A percentile compares a stretch with the other conserved stretches of the same genome.
Conservation (phyloP, 2,797 vertebrate genomes). For the Pteropus rufus region DNA sequence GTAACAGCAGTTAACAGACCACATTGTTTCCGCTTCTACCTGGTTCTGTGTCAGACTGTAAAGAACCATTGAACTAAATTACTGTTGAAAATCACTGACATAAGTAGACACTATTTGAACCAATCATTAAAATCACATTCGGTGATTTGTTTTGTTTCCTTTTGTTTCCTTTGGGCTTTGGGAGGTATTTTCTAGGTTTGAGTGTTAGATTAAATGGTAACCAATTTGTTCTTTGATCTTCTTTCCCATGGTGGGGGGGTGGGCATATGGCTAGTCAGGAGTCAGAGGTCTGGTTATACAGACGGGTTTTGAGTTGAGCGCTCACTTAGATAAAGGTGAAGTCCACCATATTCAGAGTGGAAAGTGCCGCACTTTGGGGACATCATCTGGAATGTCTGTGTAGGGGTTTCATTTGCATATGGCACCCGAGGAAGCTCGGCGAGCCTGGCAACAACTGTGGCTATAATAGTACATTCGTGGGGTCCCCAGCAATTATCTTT, state of each 20-base stretch:
- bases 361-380: background rate
- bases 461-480: background rate
- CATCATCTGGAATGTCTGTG: rapidly evolving
- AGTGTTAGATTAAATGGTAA: background rate
- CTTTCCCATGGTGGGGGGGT: background rate
- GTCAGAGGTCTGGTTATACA: background rate
- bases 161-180: background rate
- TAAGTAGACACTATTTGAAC: background rate
- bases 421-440: background rate
- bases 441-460: background rate
- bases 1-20: background rate
- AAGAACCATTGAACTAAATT: background rate
- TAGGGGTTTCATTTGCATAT: background rate
- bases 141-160: background rate
- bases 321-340: background rate
- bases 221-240: background rate
- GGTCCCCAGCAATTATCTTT: background rate
- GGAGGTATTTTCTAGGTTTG: background rate
- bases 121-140: background rate
- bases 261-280: background rate
- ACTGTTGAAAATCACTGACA: background rate
- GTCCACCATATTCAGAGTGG: no score
- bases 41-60: background rate
- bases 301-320: background rate
- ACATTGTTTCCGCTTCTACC: background rate